A percentile compares a stretch with the other conserved stretches of the same genome.
These are phyloP conservation scores for Scaptomyza montana DNA, from an alignment of 1,140 invertebrate genomes.

Conservation along the genomic window DNA sequence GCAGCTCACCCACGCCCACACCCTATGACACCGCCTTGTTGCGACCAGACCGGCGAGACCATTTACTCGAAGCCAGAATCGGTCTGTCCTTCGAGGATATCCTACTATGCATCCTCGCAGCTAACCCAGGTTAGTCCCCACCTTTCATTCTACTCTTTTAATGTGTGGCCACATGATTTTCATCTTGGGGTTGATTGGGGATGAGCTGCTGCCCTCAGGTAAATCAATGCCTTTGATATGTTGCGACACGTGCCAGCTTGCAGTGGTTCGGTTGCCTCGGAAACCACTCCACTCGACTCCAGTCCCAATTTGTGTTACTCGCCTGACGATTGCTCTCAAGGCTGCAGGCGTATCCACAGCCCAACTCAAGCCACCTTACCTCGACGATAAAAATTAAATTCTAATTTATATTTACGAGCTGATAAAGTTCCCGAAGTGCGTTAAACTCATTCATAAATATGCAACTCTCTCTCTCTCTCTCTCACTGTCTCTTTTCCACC, in stretches of 20 bases:
- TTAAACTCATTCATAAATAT: conserved; percentile 75
- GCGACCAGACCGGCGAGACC: conserved; percentile 79
- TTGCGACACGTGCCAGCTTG: conserved; percentile 63
- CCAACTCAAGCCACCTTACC: conserved; percentile 44
- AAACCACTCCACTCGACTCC: conserved; percentile 23
- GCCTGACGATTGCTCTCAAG: conserved; percentile 62
- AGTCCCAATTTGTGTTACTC: conserved; percentile 50
- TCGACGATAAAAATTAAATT: conserved; percentile 75
- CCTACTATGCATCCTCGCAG: conserved; percentile 76
- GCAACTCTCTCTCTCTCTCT: conserved; percentile 18
- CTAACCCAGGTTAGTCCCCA: conserved; percentile 72
- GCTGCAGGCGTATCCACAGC: conserved; percentile 16
- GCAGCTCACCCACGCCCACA: conserved; percentile 86
- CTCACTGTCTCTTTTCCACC: not conserved
- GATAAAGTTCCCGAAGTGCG: conserved; percentile 69
- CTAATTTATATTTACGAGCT: conserved; percentile 82
- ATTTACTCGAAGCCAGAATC: conserved; percentile 84
- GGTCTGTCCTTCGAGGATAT: conserved; percentile 79
- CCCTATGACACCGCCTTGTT: conserved; percentile 85
- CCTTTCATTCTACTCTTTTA: not conserved
- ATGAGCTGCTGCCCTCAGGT: conserved; percentile 30
- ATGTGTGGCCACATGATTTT: conserved; percentile 9
- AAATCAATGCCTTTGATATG: conserved; percentile 75
- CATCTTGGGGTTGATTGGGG: conserved; percentile 29
- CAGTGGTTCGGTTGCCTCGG: conserved; percentile 45